Evolutionary conservation across 2,113 vertebrate species (phyloP).

Genomic region (Rhadina sibilatrix): DNA sequence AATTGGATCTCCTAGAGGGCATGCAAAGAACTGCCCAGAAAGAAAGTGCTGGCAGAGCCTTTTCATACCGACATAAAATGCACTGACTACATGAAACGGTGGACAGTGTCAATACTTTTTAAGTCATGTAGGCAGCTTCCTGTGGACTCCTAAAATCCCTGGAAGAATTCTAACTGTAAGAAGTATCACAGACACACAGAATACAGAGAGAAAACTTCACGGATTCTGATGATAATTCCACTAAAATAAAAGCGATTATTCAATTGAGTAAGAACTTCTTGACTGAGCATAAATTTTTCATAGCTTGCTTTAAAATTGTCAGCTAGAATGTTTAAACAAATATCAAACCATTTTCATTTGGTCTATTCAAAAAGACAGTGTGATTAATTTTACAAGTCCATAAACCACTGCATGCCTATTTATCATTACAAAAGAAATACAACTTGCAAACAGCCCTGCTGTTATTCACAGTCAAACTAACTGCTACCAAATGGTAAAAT

Average conservation of each 20-base stretch:
- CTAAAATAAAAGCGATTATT: neutral
- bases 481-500: neutral
- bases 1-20: neutral
- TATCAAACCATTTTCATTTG: neutral
- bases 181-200: neutral
- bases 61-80: neutral
- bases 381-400: neutral
- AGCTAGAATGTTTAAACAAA: neutral
- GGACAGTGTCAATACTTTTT: neutral
- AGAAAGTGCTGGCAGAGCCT: neutral
- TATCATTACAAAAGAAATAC: neutral
- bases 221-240: neutral
- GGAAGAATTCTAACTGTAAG: neutral
- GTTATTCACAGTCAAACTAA: neutral
- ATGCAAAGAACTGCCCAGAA: neutral
- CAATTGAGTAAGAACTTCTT: neutral
- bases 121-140: neutral
- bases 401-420: neutral
- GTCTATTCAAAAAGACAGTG: neutral
- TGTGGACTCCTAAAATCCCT: neutral
- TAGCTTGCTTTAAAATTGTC: neutral
- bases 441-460: neutral
- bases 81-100: accelerated
- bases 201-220: neutral
- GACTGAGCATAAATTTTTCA: neutral